phyloP scores from a whole-genome alignment of 2,888 invertebrate species.

The Incurvaria masculella region DNA sequence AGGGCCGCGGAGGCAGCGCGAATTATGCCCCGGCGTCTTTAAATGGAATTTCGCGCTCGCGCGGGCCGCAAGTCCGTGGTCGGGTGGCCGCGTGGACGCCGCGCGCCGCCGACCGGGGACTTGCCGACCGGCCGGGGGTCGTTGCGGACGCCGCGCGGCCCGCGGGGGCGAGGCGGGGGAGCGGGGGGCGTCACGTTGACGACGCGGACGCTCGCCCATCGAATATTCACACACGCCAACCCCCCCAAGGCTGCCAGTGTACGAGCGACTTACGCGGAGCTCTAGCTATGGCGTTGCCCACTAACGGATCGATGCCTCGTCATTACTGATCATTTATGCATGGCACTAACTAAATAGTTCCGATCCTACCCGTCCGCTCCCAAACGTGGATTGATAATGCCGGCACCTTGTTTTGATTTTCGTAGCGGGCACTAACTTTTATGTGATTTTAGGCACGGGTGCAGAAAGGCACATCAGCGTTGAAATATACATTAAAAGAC shows the following conservation, averaged over 20 bases:
- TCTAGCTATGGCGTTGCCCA: too few relatives aligned
- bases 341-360: too few relatives aligned
- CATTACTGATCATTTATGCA: too few relatives aligned
- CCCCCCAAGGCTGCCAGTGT: not conserved
- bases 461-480: too few relatives aligned
- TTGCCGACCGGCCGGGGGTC: slow-evolving; percentile 20
- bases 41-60: slow-evolving; percentile 48
- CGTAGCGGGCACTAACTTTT: too few relatives aligned
- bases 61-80: slow-evolving; percentile 34
- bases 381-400: too few relatives aligned
- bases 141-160: slow-evolving; percentile 36
- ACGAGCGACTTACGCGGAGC: too few relatives aligned
- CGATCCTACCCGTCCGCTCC: too few relatives aligned
- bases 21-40: slow-evolving; percentile 55
- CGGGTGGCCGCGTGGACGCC: slow-evolving; percentile 17
- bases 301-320: too few relatives aligned
- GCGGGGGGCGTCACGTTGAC: not conserved
- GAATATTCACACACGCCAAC: not conserved
- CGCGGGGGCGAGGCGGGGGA: not conserved
- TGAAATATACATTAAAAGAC: too few relatives aligned
- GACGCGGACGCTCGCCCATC: not conserved
- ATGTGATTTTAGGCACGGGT: too few relatives aligned
- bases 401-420: too few relatives aligned
- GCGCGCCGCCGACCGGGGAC: not conserved
- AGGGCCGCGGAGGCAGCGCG: slow-evolving; percentile 49